Percentiles rank a stretch among this genome's conserved stretches.
These are phyloP conservation scores for Stegana nigrithorax DNA, from an alignment of 2,888 invertebrate genomes.

Conservation along the genomic window DNA sequence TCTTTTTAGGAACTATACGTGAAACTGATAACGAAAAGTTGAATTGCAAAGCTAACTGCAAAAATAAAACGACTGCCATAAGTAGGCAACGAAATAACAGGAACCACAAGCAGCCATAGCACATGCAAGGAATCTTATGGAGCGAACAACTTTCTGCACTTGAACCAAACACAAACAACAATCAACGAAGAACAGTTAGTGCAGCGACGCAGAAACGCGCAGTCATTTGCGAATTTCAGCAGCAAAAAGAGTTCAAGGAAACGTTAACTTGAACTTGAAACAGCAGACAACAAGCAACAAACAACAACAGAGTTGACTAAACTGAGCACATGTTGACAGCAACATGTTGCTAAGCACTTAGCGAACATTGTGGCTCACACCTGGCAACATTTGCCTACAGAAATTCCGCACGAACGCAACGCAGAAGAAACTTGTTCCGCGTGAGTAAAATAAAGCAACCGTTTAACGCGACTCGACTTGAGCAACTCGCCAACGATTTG, in stretches of 20 bases:
- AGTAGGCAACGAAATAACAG: slow-evolving; percentile 16
- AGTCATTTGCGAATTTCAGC: neutral
- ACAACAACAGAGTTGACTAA: neutral
- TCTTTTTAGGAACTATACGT: no score
- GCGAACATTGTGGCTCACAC: slow-evolving; percentile 3
- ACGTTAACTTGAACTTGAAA: neutral
- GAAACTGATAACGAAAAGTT: no score
- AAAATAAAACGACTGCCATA: slow-evolving; percentile 20
- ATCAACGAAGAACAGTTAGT: slow-evolving; percentile 44
- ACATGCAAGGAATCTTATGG: no score
- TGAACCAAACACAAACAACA: slow-evolving; percentile 20
- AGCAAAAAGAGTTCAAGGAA: slow-evolving; percentile 19
- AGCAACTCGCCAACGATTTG: neutral
- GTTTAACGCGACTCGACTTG: no score
- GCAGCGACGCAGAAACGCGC: slow-evolving; percentile 29
- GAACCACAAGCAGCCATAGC: slow-evolving; percentile 41
- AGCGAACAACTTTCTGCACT: slow-evolving; percentile 44
- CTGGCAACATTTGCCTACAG: neutral
- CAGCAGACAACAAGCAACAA: slow-evolving; percentile 10
- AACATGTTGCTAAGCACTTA: slow-evolving; percentile 2
- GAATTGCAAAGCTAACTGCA: no score
- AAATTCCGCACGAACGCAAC: neutral
- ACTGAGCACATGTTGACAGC: no score
- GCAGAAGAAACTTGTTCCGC: no score
- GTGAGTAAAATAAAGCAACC: no score